Percentiles rank a stretch among this genome's conserved stretches.
Evolutionary conservation across 2,797 vertebrate species (phyloP).

Genomic region (Phrynocephalus guinanensis): DNA sequence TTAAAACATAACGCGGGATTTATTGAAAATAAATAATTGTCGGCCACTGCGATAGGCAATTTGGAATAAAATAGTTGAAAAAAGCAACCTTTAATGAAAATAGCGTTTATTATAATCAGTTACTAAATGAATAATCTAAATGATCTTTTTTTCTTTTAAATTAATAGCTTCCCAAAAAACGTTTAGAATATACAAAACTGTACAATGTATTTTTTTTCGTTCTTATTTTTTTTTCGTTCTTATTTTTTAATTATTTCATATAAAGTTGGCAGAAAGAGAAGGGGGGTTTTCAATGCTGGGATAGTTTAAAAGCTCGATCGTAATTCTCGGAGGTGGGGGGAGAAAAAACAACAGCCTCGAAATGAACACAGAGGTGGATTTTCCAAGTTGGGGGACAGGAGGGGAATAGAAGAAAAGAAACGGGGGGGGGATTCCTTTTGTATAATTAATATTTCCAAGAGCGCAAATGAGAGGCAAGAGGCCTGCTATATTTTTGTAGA

Average conservation of each 20-base stretch:
- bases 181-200: conserved; percentile 97
- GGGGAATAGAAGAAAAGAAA: not conserved
- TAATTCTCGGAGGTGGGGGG: conserved; percentile 49
- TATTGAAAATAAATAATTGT: conserved; percentile 99
- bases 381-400: not conserved
- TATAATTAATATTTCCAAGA: not conserved
- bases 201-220: conserved; percentile 83
- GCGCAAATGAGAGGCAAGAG: not conserved
- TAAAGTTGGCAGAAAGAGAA: conserved; percentile 95
- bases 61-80: conserved; percentile 96
- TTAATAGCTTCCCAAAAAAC: conserved; percentile 93
- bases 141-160: conserved; percentile 94
- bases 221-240: no score
- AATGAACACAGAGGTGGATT: not conserved
- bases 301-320: conserved; percentile 55
- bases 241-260: conserved; percentile 42
- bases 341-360: not conserved
- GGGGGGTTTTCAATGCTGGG: conserved; percentile 71
- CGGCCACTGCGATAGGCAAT: conserved; percentile 92
- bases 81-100: conserved; percentile 97
- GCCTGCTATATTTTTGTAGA: not conserved
- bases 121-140: conserved; percentile 98
- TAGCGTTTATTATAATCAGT: conserved; percentile 93
- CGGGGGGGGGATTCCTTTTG: not conserved
- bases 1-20: conserved; percentile 93